phyloP scores from a whole-genome alignment of 2,888 invertebrate genomes.

The Acanthosepion esculentum region DNA sequence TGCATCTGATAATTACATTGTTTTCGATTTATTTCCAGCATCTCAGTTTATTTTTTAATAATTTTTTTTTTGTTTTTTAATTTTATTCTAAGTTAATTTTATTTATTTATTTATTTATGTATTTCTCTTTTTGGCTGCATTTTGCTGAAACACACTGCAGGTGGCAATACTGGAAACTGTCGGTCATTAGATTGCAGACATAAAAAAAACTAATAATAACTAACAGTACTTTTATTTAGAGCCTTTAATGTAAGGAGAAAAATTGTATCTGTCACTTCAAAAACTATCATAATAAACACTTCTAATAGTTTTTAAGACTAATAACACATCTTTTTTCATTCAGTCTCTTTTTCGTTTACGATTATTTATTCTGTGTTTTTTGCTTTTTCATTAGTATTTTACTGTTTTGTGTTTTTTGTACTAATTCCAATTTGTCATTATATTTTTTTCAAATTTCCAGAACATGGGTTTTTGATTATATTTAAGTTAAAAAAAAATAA shows the following conservation, averaged over 20 bases:
- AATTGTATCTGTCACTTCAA: background rate
- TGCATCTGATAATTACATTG: background rate
- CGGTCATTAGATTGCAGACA: background rate
- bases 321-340: background rate
- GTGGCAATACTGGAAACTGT: background rate
- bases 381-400: no score
- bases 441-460: no score
- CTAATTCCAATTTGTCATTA: no score
- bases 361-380: no score
- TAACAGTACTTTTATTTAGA: background rate
- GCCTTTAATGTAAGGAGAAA: background rate
- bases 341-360: no score
- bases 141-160: background rate
- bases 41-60: background rate
- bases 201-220: background rate
- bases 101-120: background rate
- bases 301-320: background rate
- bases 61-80: background rate
- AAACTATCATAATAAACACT: background rate
- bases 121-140: background rate
- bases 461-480: no score
- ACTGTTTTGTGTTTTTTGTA: no score
- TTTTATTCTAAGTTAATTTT: background rate
- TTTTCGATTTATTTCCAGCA: no score
- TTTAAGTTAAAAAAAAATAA: no score